Percentiles rank a stretch among this genome's conserved stretches.
Conservation (phyloP, 2,888 invertebrate species). For the Drosophila flavopinicola region DNA sequence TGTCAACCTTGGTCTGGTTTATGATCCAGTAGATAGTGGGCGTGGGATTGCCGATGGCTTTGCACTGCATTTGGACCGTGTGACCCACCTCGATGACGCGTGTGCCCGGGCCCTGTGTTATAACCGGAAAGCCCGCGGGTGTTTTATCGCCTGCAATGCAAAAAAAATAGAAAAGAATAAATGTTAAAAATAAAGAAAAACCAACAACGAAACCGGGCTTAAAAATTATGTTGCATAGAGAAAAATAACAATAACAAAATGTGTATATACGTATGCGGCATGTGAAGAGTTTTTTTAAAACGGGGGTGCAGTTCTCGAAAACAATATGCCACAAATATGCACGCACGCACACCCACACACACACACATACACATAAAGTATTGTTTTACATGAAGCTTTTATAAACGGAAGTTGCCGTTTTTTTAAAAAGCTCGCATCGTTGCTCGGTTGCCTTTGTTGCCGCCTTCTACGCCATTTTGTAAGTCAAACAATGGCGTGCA, state of each 20-base stretch:
- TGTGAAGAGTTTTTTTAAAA: slow-evolving; percentile 23
- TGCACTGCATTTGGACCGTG: slow-evolving; percentile 94
- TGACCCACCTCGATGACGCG: slow-evolving; percentile 98
- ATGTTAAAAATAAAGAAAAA: slow-evolving; percentile 25
- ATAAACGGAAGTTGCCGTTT: slow-evolving; percentile 73
- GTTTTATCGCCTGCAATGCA: slow-evolving; percentile 89
- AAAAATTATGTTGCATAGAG: slow-evolving; percentile 50
- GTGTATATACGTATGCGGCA: slow-evolving; percentile 32
- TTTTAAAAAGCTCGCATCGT: slow-evolving; percentile 51
- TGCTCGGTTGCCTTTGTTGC: slow-evolving; percentile 66
- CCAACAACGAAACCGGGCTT: slow-evolving; percentile 32
- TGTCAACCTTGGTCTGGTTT: slow-evolving; percentile 95
- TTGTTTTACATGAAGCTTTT: slow-evolving; percentile 76
- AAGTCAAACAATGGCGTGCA: slow-evolving; percentile 72
- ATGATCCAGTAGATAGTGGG: slow-evolving; percentile 96
- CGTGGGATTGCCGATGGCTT: slow-evolving; percentile 93
- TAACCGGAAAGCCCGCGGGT: slow-evolving; percentile 96
- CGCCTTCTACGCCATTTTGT: slow-evolving; percentile 74
- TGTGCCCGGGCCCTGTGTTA: slow-evolving; percentile 93
- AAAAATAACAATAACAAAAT: slow-evolving; percentile 28
- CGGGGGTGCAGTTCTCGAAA: slow-evolving; percentile 50
- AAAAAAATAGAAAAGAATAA: slow-evolving; percentile 23
- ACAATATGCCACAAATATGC: slow-evolving; percentile 63
- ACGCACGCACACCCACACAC: slow-evolving; percentile 17
- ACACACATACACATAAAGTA: slow-evolving; percentile 49